These are phyloP conservation scores for Platalea minor DNA, from an alignment of 2,797 vertebrate species.

Conservation along the genomic window DNA sequence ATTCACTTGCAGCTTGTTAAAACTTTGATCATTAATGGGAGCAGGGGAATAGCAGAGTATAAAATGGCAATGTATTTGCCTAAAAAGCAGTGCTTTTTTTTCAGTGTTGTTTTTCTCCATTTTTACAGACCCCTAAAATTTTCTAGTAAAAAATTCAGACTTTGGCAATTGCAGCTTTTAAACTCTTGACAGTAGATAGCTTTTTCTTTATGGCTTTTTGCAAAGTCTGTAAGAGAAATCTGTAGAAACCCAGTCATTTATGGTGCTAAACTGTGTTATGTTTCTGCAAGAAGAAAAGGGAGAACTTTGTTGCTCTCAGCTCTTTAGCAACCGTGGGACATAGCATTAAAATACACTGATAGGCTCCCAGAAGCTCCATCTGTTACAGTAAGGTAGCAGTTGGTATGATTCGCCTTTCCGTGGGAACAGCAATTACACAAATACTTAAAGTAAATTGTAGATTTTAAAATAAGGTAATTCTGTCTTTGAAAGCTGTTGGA, in stretches of 20 bases:
- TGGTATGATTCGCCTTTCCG: neutral
- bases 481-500: neutral
- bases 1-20: neutral
- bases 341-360: neutral
- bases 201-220: neutral
- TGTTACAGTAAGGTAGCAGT: conserved; percentile 37
- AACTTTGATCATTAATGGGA: neutral
- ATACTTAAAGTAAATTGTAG: neutral
- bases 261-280: neutral
- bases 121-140: neutral
- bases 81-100: neutral
- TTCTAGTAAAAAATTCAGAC: neutral
- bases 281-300: neutral
- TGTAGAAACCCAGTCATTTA: neutral
- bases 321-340: neutral
- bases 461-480: neutral
- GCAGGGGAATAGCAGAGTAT: neutral
- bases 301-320: neutral
- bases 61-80: neutral
- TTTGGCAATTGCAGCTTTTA: neutral
- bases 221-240: neutral
- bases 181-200: neutral
- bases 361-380: conserved; percentile 42
- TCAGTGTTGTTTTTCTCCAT: neutral
- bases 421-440: neutral